phyloP scores from a whole-genome alignment of 2,797 vertebrate species.

The Sorex maritimensis region DNA sequence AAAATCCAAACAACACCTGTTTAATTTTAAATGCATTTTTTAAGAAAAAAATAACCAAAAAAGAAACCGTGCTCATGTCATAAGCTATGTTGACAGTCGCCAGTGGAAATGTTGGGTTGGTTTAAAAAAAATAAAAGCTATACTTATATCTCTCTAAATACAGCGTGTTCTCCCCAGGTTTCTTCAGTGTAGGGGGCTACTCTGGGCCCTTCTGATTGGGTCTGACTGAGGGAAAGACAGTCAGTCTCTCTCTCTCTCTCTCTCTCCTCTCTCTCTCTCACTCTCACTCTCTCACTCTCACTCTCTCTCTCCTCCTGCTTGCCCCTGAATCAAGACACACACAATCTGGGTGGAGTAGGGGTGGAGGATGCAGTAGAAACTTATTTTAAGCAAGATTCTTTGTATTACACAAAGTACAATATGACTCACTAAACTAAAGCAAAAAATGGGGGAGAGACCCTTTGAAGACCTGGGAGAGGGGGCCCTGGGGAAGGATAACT shows the following conservation, averaged over 20 bases:
- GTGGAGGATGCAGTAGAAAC: neutral
- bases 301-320: neutral
- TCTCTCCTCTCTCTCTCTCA: too few species aligned
- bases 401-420: neutral
- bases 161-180: conserved; percentile 83
- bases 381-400: conserved; percentile 9
- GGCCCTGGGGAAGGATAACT: too few species aligned
- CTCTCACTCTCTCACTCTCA: too few species aligned
- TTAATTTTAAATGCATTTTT: conserved; percentile 89
- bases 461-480: neutral
- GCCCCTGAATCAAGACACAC: neutral
- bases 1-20: conserved; percentile 78
- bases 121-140: conserved; percentile 90
- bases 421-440: neutral
- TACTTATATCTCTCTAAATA: conserved; percentile 88
- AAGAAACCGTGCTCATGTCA: conserved; percentile 79
- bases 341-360: neutral
- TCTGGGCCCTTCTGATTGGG: conserved; percentile 18
- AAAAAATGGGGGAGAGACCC: neutral
- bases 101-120: conserved; percentile 89
- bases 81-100: conserved; percentile 87
- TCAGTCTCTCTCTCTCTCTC: too few species aligned
- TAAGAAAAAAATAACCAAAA: conserved; percentile 81
- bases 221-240: neutral
- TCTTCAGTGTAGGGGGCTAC: conserved; percentile 77